phyloP scores from a whole-genome alignment of 2,888 invertebrate species.

The Sinhomidia bicolor region DNA sequence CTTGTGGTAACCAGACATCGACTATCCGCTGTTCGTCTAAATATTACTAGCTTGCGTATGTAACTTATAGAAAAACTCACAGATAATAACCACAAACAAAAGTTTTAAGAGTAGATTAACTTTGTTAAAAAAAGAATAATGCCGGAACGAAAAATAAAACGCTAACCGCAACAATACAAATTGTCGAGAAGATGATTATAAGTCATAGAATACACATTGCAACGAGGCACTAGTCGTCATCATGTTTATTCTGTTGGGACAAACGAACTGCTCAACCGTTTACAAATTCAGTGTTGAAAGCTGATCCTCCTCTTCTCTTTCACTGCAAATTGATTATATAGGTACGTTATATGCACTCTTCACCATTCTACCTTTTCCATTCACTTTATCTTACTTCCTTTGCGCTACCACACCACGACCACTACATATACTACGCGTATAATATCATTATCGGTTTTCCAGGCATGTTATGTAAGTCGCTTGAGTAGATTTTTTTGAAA shows the following conservation, averaged over 20 bases:
- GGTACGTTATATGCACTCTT: neutral
- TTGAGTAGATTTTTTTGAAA: no score
- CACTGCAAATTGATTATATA: neutral
- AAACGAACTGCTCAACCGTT: slow-evolving; percentile 50
- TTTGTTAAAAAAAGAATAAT: neutral
- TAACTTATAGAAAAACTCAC: no score
- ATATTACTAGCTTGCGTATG: neutral
- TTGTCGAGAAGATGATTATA: neutral
- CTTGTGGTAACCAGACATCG: slow-evolving; percentile 37
- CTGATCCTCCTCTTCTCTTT: slow-evolving; percentile 6
- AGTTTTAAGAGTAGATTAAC: neutral
- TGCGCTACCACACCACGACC: no score
- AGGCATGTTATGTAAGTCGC: neutral
- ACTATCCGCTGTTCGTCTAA: neutral
- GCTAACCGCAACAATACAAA: slow-evolving; percentile 21
- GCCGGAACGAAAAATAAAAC: neutral
- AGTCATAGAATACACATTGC: neutral
- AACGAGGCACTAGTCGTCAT: slow-evolving; percentile 8
- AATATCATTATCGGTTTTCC: neutral
- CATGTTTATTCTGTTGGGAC: slow-evolving; percentile 12
- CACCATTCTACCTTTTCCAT: neutral
- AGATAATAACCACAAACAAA: neutral
- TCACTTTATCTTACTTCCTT: no score
- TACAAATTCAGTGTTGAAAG: slow-evolving; percentile 34
- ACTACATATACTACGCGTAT: neutral